These are phyloP conservation scores for Xestia c-nigrum DNA, from an alignment of 2,888 invertebrate species.

Conservation along the genomic window DNA sequence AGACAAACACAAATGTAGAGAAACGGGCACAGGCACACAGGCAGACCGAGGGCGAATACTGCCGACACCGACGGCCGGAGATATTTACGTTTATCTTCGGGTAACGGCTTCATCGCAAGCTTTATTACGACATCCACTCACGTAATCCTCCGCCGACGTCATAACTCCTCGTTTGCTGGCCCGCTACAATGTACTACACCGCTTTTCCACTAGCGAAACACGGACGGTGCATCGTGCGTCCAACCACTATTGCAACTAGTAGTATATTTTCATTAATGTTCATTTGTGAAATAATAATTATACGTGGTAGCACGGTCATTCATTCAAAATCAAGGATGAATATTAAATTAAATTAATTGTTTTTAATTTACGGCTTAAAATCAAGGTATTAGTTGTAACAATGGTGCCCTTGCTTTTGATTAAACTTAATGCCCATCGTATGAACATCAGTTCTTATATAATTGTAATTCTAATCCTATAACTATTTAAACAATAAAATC, in stretches of 20 bases:
- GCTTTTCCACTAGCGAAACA: slow-evolving; percentile 82
- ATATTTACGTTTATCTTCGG: slow-evolving; percentile 91
- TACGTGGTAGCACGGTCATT: not conserved
- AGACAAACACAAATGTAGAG: slow-evolving; percentile 69
- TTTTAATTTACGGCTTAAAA: not conserved
- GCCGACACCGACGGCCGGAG: slow-evolving; percentile 85
- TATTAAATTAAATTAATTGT: not conserved
- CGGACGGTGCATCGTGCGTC: slow-evolving; percentile 75
- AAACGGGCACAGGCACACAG: slow-evolving; percentile 61
- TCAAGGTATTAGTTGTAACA: not conserved
- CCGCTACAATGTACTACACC: slow-evolving; percentile 87
- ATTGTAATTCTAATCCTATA: not conserved
- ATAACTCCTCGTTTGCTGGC: slow-evolving; percentile 90
- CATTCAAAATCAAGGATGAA: not conserved
- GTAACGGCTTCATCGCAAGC: slow-evolving; percentile 91
- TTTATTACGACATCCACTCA: slow-evolving; percentile 91
- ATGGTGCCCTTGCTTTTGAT: not conserved
- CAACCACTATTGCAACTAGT: slow-evolving; percentile 57
- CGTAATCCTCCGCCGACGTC: slow-evolving; percentile 90
- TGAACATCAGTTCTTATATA: not conserved
- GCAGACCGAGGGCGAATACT: slow-evolving; percentile 72
- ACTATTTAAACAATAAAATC: not conserved
- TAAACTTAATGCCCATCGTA: not conserved
- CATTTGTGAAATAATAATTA: slow-evolving; percentile 18
- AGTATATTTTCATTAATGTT: slow-evolving; percentile 37